phyloP scores from a whole-genome alignment of 2,888 invertebrate species.

The Glaucopsyche alexis region DNA sequence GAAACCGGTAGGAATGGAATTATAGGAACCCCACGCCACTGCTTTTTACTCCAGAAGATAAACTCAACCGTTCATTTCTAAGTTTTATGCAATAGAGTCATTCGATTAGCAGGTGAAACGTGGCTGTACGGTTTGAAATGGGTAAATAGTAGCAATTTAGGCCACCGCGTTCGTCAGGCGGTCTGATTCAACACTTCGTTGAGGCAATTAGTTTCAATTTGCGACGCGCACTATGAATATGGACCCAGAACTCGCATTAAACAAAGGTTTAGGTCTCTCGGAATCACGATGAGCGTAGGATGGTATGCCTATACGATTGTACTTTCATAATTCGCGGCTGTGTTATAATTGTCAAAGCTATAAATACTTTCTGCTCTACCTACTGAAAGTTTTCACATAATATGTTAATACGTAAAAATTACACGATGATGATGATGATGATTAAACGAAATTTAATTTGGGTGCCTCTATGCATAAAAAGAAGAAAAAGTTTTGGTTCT shows the following conservation, averaged over 20 bases:
- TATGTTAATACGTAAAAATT: no score
- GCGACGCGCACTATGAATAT: conserved; percentile 64
- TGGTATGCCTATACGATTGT: conserved; percentile 38
- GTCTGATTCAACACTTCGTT: conserved; percentile 78
- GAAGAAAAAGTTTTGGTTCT: no score
- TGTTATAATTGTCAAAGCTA: background rate
- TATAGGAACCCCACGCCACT: no score
- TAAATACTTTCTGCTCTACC: no score
- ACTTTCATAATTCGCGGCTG: conserved; percentile 39
- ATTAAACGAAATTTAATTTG: no score
- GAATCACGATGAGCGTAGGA: conserved; percentile 46
- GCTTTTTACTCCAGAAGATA: no score
- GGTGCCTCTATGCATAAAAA: no score
- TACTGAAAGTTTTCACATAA: no score
- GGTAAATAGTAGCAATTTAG: conserved; percentile 75
- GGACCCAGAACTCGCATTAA: conserved; percentile 48
- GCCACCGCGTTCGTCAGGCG: conserved; percentile 56
- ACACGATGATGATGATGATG: no score
- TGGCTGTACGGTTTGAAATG: conserved; percentile 71
- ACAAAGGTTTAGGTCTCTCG: conserved; percentile 65
- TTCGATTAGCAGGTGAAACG: conserved; percentile 68
- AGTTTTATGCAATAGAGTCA: conserved; percentile 42
- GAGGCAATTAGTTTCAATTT: conserved; percentile 78
- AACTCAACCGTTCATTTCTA: background rate
- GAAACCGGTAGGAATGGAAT: no score